Percentiles rank a stretch among this genome's conserved stretches.
Evolutionary conservation across 2,113 vertebrate species (phyloP).

Genomic region (Bos indicus): DNA sequence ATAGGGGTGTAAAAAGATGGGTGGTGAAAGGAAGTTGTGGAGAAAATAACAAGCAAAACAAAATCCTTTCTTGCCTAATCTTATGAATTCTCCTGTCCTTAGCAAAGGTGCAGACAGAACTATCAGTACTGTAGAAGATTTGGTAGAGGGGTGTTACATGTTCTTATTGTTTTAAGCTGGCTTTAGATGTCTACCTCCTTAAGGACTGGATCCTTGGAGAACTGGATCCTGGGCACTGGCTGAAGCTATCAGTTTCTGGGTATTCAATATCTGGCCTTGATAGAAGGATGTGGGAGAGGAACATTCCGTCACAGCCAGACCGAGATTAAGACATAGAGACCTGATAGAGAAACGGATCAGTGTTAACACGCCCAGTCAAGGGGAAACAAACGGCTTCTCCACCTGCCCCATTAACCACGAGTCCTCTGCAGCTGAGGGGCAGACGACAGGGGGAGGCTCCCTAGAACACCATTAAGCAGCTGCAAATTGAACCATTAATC

Average conservation of each 20-base stretch:
- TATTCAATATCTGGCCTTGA: conserved; percentile 34
- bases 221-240: not conserved
- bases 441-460: not conserved
- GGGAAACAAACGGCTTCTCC: conserved; percentile 52
- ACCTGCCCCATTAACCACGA: conserved; percentile 52
- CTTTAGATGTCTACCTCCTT: not conserved
- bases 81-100: not conserved
- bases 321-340: conserved; percentile 56
- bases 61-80: conserved; percentile 11
- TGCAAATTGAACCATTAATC: conserved; percentile 54
- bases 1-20: not conserved
- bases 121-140: not conserved
- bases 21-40: not conserved
- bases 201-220: conserved; percentile 5
- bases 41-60: not conserved
- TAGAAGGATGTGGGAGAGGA: conserved; percentile 13
- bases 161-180: conserved; percentile 1
- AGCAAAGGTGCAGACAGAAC: not conserved
- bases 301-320: conserved; percentile 38
- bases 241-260: conserved; percentile 46
- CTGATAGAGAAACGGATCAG: conserved; percentile 19
- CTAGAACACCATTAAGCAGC: conserved; percentile 28
- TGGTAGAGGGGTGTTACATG: not conserved
- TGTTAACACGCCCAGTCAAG: conserved; percentile 5
- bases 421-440: not conserved